Conservation (phyloP, 30 jellyfish, hydroid and myxozoan species). For the Aurelia aurita region DNA sequence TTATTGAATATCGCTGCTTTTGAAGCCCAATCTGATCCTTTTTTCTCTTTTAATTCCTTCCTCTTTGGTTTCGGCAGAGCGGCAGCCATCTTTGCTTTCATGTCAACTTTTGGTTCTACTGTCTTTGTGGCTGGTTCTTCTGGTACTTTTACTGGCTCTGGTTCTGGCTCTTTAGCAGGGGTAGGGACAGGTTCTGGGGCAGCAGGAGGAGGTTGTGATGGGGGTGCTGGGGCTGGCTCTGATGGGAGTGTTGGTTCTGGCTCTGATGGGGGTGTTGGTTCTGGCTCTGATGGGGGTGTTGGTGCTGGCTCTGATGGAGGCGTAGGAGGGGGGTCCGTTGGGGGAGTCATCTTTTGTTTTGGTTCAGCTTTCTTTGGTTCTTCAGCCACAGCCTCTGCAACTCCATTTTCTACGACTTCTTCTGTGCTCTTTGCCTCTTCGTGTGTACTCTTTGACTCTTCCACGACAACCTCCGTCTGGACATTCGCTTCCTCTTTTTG, state of each 20-base stretch:
- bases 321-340: conserved; percentile 61
- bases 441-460: neutral
- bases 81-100: conserved; percentile 47
- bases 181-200: conserved; percentile 27
- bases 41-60: conserved; percentile 77
- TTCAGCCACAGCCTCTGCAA: conserved; percentile 7
- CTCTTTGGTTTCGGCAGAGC: conserved; percentile 83
- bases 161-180: conserved; percentile 34
- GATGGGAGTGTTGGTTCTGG: conserved; percentile 13
- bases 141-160: conserved; percentile 19
- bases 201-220: neutral
- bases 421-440: neutral
- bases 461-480: neutral
- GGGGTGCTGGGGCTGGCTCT: conserved; percentile 8
- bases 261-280: conserved; percentile 4
- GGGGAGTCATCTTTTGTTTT: conserved; percentile 54
- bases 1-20: conserved; percentile 77
- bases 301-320: conserved; percentile 43
- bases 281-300: conserved; percentile 12
- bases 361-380: conserved; percentile 4
- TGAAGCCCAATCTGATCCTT: conserved; percentile 80
- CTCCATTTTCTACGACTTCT: neutral
- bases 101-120: conserved; percentile 25
- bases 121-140: conserved; percentile 24
- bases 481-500: conserved; percentile 14